Conservation (phyloP, 2,888 invertebrate species). For the Lycia hirtaria region DNA sequence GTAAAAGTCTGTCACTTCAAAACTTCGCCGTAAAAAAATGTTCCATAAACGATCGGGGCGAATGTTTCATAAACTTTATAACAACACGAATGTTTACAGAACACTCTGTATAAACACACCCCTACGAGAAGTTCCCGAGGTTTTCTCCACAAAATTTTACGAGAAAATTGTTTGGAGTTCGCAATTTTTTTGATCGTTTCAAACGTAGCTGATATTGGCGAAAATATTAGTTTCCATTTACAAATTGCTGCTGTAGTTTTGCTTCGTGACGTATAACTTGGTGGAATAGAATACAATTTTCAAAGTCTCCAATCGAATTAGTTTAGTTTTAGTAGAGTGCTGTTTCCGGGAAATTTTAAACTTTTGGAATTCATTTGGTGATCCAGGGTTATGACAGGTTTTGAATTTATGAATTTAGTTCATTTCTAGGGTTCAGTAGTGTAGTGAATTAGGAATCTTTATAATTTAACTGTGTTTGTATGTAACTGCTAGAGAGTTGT, state of each 20-base stretch:
- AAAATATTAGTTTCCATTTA: slow-evolving; percentile 36
- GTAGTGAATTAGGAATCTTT: too few species aligned
- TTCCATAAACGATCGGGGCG: slow-evolving; percentile 10
- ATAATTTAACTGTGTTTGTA: too few species aligned
- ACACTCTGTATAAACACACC: slow-evolving; percentile 4
- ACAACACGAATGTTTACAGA: slow-evolving; percentile 8
- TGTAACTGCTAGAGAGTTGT: too few species aligned
- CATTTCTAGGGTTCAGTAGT: too few species aligned
- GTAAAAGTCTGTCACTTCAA: slow-evolving; percentile 19
- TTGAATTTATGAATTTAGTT: too few species aligned
- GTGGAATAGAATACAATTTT: slow-evolving; percentile 19
- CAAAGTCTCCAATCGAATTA: slow-evolving; percentile 13
- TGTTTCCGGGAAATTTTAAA: background rate
- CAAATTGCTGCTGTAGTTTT: slow-evolving; percentile 32
- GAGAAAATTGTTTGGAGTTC: slow-evolving; percentile 27
- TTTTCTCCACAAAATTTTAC: slow-evolving; percentile 33
- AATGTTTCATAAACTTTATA: slow-evolving; percentile 10
- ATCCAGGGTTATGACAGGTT: too few species aligned
- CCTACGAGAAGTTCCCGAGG: slow-evolving; percentile 26
- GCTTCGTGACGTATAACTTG: slow-evolving; percentile 24
- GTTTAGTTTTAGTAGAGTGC: slow-evolving; percentile 13
- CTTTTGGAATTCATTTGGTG: too few species aligned
- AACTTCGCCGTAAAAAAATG: slow-evolving; percentile 9
- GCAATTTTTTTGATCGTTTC: slow-evolving; percentile 34
- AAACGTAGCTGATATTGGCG: slow-evolving; percentile 31